A percentile compares a stretch with the other conserved stretches of the same genome.
phyloP scores from a whole-genome alignment of 92 coral and sea anemone species.

The Umimayanthus chanpuru region DNA sequence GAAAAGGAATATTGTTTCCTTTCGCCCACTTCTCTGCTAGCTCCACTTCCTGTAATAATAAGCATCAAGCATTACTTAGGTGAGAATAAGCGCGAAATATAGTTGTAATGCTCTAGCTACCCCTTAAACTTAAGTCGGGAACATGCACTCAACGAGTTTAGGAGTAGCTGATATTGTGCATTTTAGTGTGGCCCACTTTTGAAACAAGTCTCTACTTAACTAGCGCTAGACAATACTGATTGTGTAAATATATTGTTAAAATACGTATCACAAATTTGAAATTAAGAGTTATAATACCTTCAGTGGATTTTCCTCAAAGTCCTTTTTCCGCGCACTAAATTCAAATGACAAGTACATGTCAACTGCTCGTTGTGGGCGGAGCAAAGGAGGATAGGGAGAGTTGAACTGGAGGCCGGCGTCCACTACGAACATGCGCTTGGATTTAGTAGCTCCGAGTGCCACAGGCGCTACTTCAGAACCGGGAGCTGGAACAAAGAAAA shows the following conservation, averaged over 20 bases:
- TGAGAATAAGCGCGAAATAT: neutral
- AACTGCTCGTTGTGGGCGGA: conserved; percentile 68
- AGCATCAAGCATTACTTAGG: too few species aligned
- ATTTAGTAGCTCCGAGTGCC: neutral
- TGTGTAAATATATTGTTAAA: neutral
- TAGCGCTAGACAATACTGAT: neutral
- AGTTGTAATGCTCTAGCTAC: too few species aligned
- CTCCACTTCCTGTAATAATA: conserved; percentile 62
- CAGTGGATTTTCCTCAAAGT: conserved; percentile 23
- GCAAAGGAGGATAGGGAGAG: conserved; percentile 69
- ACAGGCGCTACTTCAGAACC: neutral
- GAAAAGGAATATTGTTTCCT: conserved; percentile 71
- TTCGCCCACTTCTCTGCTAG: conserved; percentile 89
- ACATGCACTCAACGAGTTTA: too few species aligned
- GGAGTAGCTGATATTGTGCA: too few species aligned
- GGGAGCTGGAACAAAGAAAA: neutral
- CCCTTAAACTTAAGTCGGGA: too few species aligned
- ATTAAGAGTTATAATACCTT: neutral
- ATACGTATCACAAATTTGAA: neutral
- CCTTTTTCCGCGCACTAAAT: conserved; percentile 65
- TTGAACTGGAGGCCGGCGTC: conserved; percentile 81
- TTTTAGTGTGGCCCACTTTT: too few species aligned
- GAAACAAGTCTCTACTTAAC: too few species aligned
- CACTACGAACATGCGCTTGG: conserved; percentile 65
- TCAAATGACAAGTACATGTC: conserved; percentile 80